Evolutionary conservation across 2,113 vertebrate genomes (phyloP), one percentile per base, ranked within the genome.

Genomic region (Phylloscopus trochiloides): DNA sequence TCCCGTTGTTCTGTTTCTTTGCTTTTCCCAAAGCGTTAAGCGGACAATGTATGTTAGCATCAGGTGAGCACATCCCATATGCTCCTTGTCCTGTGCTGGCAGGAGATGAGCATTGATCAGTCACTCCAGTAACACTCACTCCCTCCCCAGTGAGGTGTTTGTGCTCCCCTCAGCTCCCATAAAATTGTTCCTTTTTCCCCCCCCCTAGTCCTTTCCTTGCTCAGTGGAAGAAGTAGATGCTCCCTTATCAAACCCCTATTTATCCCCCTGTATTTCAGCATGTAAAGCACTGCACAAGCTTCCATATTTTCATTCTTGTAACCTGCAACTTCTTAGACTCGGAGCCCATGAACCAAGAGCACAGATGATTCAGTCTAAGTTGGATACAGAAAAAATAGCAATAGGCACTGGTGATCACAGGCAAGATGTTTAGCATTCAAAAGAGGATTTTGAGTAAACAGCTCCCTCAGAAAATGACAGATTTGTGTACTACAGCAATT

Each of bases 41-140:
- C 34, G 28, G 48, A 45, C 45, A 83, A 40, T 81, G 67, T 96
- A 10, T 85, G 94, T 96, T 89, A 96, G 85, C 92, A 97, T 97
- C 89, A 95, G 97, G 97, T 97, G 94, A 97, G 97, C 89, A 36
- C 40, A 79, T 65, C 62, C 50, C 79, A 51, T 14, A 94, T 85
- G 88, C 70, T 90, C 66, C 31, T 94, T 85, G 55, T 82, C 68
- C 91, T 93, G 58, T 74, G 61, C 14, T 62, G 74, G 58, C 87
- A 91, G 94, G 95, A 91, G 67, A 91, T 54, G 88, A 66, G 71
- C 92, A 95, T 84, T 86, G 67, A 45, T 38, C 63, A 90, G 9
- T 73, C 71, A 51, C 71, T 62, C 32, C 78, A 79, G 22, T 57
- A 70, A 58, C 66, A 26, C 36, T 73, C 15, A 52, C 7, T 24